Evolutionary conservation across 2,113 vertebrate genomes (phyloP).

Genomic region (Platichthys flesus): DNA sequence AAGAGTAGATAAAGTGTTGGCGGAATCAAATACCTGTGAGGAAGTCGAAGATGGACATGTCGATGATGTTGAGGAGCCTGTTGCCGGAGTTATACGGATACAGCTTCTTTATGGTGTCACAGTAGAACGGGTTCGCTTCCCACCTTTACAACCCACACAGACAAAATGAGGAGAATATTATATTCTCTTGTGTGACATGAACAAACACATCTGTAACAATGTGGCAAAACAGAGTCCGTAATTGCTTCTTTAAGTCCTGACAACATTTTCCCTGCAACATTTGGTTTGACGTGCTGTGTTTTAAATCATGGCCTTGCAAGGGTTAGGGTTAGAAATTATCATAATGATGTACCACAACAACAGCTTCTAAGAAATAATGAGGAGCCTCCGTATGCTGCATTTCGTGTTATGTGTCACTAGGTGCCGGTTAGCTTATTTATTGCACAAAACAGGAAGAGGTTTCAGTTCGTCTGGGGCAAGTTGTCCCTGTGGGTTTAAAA

Average conservation of each 20-base stretch:
- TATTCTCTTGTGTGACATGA: not conserved
- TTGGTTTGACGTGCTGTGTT: not conserved
- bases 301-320: not conserved
- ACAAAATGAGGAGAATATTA: not conserved
- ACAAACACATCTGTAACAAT: not conserved
- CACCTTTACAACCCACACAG: constrained; percentile 81
- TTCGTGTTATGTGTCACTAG: not conserved
- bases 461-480: not conserved
- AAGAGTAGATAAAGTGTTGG: not conserved
- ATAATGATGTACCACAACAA: not conserved
- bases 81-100: constrained; percentile 90
- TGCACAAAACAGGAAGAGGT: constrained; percentile 17
- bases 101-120: constrained; percentile 86
- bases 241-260: not conserved
- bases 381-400: not conserved
- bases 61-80: constrained; percentile 92
- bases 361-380: not conserved
- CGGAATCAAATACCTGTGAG: constrained; percentile 83
- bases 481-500: not conserved
- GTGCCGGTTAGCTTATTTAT: not conserved
- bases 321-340: not conserved
- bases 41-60: constrained; percentile 99
- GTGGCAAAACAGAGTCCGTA: not conserved
- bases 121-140: constrained; percentile 94
- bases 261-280: not conserved